These are phyloP conservation scores for Schmidtea mediterranea DNA, from an alignment of 1,140 invertebrate genomes.

Conservation along the genomic window DNA sequence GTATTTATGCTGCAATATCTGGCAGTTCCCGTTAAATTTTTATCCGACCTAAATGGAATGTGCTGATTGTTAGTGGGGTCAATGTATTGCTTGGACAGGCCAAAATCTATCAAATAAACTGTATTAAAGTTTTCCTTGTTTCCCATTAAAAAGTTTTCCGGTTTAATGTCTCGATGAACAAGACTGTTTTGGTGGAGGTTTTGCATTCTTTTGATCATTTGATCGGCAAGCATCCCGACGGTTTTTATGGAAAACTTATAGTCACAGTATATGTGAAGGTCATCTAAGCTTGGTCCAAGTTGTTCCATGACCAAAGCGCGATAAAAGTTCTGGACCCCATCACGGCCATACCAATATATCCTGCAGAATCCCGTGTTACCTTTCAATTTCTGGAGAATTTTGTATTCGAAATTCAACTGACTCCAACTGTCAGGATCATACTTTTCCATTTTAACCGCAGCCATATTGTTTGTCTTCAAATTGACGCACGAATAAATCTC, in stretches of 20 bases:
- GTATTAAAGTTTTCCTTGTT: constrained; percentile 7
- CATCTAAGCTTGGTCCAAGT: constrained; percentile 23
- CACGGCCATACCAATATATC: background rate
- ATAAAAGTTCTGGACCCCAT: constrained; percentile 33
- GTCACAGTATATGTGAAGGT: constrained; percentile 26
- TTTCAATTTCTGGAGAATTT: constrained; percentile 83
- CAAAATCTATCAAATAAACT: constrained; percentile 10
- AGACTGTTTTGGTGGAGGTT: constrained; percentile 69
- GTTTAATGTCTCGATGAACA: constrained; percentile 81
- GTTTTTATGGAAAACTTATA: constrained; percentile 26
- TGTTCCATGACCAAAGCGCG: constrained; percentile 26
- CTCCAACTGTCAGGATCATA: constrained; percentile 64
- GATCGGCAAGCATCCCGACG: constrained; percentile 25
- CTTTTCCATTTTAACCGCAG: constrained; percentile 79
- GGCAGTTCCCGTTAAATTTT: constrained; percentile 33
- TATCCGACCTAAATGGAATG: constrained; percentile 32
- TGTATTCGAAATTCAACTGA: constrained; percentile 46
- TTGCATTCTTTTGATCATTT: constrained; percentile 49
- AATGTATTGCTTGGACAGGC: constrained; percentile 9
- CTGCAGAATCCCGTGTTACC: no score
- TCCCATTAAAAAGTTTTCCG: constrained; percentile 20
- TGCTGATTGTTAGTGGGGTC: constrained; percentile 26
- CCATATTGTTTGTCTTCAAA: constrained; percentile 80
- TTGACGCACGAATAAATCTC: constrained; percentile 93
- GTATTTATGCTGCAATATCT: constrained; percentile 33